Percentiles rank a stretch among this genome's conserved stretches.
Evolutionary conservation across 2,113 vertebrate genomes (phyloP).

Genomic region (Oenanthe oenanthe): DNA sequence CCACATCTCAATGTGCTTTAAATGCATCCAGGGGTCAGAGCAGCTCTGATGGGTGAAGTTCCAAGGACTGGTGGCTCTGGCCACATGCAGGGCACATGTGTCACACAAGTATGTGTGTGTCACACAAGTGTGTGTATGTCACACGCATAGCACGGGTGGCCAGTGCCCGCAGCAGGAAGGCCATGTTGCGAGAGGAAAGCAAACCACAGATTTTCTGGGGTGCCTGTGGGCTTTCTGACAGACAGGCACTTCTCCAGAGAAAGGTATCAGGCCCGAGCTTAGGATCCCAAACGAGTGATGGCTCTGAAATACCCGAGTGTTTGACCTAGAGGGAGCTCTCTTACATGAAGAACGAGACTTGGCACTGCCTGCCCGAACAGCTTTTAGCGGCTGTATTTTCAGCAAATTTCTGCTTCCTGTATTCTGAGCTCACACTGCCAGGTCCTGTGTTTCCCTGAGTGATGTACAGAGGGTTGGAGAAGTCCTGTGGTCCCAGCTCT

Average conservation of each 20-base stretch:
- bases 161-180: background rate
- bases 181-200: accelerated
- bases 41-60: background rate
- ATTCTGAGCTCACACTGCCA: background rate
- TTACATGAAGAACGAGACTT: constrained; percentile 34
- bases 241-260: background rate
- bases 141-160: accelerated
- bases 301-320: constrained; percentile 66
- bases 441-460: background rate
- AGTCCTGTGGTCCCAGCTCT: background rate
- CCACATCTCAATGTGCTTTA: background rate
- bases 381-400: background rate
- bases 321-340: constrained; percentile 74
- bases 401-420: background rate
- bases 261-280: background rate
- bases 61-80: accelerated
- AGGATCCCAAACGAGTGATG: background rate
- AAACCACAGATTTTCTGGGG: background rate
- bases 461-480: background rate
- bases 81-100: accelerated
- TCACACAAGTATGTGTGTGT: no score
- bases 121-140: accelerated
- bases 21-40: background rate
- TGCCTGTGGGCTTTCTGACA: background rate
- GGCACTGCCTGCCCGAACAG: background rate